Conservation (phyloP, 2,113 vertebrate species). For the Coptodon bakossiorum region DNA sequence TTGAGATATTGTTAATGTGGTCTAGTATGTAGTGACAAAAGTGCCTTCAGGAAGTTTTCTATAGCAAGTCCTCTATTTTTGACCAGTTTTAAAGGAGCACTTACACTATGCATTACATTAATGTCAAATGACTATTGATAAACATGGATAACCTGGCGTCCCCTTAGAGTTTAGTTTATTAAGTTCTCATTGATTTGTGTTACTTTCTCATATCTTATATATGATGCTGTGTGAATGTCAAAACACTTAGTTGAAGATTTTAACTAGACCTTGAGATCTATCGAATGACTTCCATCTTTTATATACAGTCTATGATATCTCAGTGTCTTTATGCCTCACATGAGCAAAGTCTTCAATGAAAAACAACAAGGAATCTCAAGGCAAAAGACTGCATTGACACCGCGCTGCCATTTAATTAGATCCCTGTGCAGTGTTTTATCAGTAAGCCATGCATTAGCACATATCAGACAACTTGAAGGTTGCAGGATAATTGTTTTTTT, state of each 20-base stretch:
- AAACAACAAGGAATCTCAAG: not conserved
- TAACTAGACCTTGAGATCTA: not conserved
- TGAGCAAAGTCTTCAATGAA: not conserved
- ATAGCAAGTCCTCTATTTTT: not conserved
- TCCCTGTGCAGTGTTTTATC: not conserved
- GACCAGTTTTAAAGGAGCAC: not conserved
- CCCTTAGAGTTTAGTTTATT: not conserved
- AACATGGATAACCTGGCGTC: not conserved
- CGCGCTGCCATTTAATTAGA: not conserved
- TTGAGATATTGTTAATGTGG: not conserved
- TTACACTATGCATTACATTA: not conserved
- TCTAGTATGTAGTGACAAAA: not conserved
- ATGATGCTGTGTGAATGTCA: not conserved
- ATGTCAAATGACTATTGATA: not conserved
- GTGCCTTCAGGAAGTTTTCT: not conserved
- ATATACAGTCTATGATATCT: not conserved
- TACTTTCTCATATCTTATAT: not conserved
- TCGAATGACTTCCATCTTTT: not conserved
- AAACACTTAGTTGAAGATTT: not conserved
- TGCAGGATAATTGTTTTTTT: not conserved
- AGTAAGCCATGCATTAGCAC: not conserved
- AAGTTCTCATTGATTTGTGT: not conserved
- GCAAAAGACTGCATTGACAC: not conserved
- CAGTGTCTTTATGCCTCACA: not conserved
- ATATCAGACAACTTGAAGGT: not conserved